Conservation (phyloP, 2,888 invertebrate genomes). For the Euplagia quadripunctaria region DNA sequence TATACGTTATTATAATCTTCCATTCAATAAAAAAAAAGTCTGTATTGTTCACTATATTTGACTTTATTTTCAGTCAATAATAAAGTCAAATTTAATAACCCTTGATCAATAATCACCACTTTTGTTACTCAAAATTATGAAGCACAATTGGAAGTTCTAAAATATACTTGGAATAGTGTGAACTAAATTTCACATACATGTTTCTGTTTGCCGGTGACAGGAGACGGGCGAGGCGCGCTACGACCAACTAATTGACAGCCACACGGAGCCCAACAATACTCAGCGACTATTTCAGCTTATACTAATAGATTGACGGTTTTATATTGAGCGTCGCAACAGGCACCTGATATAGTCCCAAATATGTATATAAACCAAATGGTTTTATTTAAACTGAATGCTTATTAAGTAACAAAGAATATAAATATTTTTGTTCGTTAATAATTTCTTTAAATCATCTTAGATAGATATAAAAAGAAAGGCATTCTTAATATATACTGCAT, state of each 20-base stretch:
- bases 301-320: constrained; percentile 52
- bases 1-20: background rate
- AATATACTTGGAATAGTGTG: constrained; percentile 33
- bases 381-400: background rate
- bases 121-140: constrained; percentile 7
- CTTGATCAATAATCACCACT: background rate
- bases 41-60: no score
- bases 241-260: constrained; percentile 64
- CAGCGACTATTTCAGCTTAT: constrained; percentile 47
- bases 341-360: background rate
- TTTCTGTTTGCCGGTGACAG: constrained; percentile 41
- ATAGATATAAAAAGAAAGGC: no score
- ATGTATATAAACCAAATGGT: background rate
- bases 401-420: background rate
- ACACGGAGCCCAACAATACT: constrained; percentile 48
- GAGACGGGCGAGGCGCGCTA: constrained; percentile 47
- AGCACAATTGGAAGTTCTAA: constrained; percentile 33
- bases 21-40: no score
- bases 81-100: no score
- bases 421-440: background rate
- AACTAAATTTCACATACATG: constrained; percentile 42
- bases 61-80: no score
- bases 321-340: constrained; percentile 28
- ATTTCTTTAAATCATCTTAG: background rate
- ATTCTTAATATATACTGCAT: no score